Evolutionary conservation across 2,113 vertebrate genomes (phyloP).

Genomic region (Theropithecus gelada): DNA sequence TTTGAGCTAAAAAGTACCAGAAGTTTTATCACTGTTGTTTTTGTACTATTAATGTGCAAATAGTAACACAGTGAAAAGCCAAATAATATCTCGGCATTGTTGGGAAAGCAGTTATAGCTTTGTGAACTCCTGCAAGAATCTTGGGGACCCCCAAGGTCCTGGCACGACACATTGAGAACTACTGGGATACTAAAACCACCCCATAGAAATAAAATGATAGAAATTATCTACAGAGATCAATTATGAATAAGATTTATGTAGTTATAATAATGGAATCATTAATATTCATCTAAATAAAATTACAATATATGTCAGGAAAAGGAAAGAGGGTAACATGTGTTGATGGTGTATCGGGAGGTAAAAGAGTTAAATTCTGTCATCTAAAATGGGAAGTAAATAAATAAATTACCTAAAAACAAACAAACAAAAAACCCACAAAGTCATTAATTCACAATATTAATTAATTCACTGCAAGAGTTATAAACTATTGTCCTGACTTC

Average conservation of each 20-base stretch:
- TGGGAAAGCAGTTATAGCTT: background rate
- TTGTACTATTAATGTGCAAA: background rate
- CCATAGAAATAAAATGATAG: background rate
- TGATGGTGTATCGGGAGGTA: background rate
- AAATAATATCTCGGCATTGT: background rate
- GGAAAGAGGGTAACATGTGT: background rate
- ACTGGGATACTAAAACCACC: background rate
- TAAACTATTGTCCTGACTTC: background rate
- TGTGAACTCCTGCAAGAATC: background rate
- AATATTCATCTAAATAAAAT: background rate
- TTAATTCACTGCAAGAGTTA: background rate
- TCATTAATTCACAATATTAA: background rate
- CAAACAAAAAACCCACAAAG: background rate
- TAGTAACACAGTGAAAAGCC: background rate
- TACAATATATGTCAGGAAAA: background rate
- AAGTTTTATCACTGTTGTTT: background rate
- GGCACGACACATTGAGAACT: background rate
- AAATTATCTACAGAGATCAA: background rate
- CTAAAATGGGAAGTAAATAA: background rate
- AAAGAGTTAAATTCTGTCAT: background rate
- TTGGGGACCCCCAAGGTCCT: rapidly evolving
- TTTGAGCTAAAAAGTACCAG: background rate
- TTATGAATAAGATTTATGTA: background rate
- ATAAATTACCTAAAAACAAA: background rate
- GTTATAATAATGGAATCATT: background rate